phyloP scores from a whole-genome alignment of 1,140 invertebrate genomes.

The Nomia melanderi region DNA sequence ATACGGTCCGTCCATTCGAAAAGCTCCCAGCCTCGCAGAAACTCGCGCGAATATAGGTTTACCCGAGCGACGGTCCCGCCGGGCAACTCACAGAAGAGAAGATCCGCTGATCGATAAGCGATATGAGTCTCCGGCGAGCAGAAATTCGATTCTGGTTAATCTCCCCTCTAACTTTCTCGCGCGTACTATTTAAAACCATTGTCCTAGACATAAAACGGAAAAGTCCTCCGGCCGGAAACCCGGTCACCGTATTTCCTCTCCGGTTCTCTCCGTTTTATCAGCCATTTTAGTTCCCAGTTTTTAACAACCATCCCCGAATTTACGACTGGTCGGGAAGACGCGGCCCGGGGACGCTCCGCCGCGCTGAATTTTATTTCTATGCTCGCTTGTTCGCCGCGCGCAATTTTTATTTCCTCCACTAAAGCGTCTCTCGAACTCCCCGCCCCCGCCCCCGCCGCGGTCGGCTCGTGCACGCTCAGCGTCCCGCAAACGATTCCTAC shows the following conservation, averaged over 20 bases:
- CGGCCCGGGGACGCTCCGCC: not conserved
- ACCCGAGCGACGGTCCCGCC: not conserved
- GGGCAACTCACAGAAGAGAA: conserved; percentile 7
- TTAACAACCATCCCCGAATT: not conserved
- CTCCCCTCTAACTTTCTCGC: not conserved
- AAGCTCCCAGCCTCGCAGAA: conserved; percentile 24
- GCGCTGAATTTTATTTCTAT: not conserved
- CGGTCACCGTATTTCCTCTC: too few relatives aligned
- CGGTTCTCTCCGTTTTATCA: not conserved
- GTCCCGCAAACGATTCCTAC: conserved; percentile 1
- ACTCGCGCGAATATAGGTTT: conserved; percentile 19
- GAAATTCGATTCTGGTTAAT: not conserved
- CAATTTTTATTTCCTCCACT: not conserved
- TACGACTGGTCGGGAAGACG: not conserved
- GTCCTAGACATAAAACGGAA: not conserved
- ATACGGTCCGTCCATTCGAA: conserved; percentile 31
- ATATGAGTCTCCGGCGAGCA: not conserved
- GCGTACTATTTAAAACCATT: not conserved
- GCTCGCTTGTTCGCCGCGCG: not conserved
- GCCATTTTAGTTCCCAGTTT: not conserved
- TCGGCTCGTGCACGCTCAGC: conserved; percentile 1
- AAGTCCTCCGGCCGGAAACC: not conserved
- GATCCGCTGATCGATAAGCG: conserved; percentile 15
- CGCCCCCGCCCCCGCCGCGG: not conserved
- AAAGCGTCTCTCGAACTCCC: not conserved